Base-by-base conservation (phyloP, 2,888 invertebrate genomes). In the Helleia helle region DNA sequence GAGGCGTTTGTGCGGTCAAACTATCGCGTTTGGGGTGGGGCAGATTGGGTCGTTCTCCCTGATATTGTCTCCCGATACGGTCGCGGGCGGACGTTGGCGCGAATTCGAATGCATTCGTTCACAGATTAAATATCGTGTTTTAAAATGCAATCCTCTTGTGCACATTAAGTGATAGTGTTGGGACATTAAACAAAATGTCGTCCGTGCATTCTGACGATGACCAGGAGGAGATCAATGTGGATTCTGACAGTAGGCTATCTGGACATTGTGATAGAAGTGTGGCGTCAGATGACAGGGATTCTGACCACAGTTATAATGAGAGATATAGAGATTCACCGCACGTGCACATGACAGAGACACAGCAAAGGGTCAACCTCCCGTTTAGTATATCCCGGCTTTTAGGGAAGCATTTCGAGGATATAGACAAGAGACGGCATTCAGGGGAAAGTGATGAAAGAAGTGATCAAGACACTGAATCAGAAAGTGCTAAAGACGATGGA, bases 321-420 rank as follows among this genome's bases (percentile, higher is more conserved):
- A 68, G 79, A 53, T 83, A 80, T 46, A 76, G 62, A 18, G 77
- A 88, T 62, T 83, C 84, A 1, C 83, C 85, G 0, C 77, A 71
- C 49, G 79, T 71, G n/a, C 87, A 87, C 45, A 81, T 83, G 68
- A 86, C 67, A 45, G 84, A 62, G 55, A 84, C 81, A 11, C 87
- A 71, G 56, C 87, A 67, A 47, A 86, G 86, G 58, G 87, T 87
- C 31, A 87, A 87, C 28, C 62, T 93, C 54, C 91, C 93, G 43
- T 93, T 93, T 80, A 93, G 93, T 73, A 93, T 93, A 87, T 93
- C 93, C 24, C 88, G 93, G 59, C 85, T 93, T 58, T 77, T 93
- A 60, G 92, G 91, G n/a, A 91, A 91, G 72, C 91, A 90, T 51
- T 90, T 90, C 54, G 91, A 90, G 51, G 89, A 90, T 38, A 86